Evolutionary conservation across 2,797 vertebrate genomes (phyloP).

Genomic region (Falco biarmicus): DNA sequence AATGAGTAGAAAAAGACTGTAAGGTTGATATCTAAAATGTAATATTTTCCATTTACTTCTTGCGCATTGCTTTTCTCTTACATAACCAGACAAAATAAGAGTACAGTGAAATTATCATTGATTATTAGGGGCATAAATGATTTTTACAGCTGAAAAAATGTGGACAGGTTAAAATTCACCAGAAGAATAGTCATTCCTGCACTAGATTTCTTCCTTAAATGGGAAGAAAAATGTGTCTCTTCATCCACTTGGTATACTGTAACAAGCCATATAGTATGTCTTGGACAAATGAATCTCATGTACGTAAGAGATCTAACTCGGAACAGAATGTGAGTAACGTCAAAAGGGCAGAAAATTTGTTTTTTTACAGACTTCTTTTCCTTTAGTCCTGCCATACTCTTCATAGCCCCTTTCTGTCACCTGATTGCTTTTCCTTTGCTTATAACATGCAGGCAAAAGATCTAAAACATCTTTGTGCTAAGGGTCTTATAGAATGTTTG

Average conservation of each 20-base stretch:
- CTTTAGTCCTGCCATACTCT: neutral
- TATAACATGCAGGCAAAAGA: neutral
- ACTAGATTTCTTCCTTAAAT: neutral
- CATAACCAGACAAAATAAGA: neutral
- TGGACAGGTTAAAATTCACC: neutral
- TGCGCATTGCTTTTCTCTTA: neutral
- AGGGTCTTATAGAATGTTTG: neutral
- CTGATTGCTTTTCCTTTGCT: neutral
- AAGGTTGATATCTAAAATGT: neutral
- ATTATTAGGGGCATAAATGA: neutral
- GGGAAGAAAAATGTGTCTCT: neutral
- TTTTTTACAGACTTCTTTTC: neutral
- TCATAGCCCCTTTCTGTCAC: neutral
- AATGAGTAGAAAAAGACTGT: neutral
- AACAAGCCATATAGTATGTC: neutral
- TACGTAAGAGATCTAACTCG: neutral
- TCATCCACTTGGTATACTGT: neutral
- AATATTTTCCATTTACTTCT: neutral
- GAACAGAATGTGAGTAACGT: neutral
- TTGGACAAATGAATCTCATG: neutral
- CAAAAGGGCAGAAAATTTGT: neutral
- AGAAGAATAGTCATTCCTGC: neutral
- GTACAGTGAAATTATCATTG: neutral
- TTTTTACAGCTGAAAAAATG: neutral
- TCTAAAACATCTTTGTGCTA: neutral